Conservation (phyloP, 2,797 vertebrate genomes). For the Pseudochirops cupreus region DNA sequence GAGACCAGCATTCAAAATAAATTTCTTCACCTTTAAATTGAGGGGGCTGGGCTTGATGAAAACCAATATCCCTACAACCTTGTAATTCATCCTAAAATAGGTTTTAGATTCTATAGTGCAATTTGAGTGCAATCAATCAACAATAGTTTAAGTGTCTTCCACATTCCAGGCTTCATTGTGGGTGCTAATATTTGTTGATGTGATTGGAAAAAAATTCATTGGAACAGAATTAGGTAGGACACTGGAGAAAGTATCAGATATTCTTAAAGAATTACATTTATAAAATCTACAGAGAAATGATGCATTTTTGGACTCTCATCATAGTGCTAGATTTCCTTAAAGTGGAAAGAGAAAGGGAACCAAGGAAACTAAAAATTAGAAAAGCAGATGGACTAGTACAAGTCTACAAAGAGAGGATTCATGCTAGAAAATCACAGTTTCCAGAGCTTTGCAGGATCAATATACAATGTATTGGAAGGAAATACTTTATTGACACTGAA, state of each 20-base stretch:
- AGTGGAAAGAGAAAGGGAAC: not conserved
- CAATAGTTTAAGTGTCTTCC: not conserved
- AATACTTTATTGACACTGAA: not conserved
- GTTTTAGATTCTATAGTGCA: not conserved
- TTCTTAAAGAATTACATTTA: not conserved
- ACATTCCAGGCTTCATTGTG: not conserved
- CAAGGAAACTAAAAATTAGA: not conserved
- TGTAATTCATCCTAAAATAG: not conserved
- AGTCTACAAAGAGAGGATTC: not conserved
- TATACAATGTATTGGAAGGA: not conserved
- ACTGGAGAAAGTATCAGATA: not conserved
- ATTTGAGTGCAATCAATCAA: not conserved
- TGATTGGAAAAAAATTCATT: not conserved
- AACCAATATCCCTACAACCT: not conserved
- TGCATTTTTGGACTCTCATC: not conserved
- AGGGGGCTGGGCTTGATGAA: not conserved
- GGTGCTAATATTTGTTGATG: not conserved
- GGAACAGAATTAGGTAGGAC: not conserved
- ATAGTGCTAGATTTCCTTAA: not conserved
- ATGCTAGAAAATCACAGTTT: not conserved
- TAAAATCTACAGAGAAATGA: not conserved
- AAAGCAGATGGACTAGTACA: not conserved
- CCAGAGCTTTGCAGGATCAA: not conserved
- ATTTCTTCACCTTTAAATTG: not conserved
- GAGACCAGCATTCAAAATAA: not conserved